Conservation (phyloP, 2,888 invertebrate species). For the Hymenopus coronatus region DNA sequence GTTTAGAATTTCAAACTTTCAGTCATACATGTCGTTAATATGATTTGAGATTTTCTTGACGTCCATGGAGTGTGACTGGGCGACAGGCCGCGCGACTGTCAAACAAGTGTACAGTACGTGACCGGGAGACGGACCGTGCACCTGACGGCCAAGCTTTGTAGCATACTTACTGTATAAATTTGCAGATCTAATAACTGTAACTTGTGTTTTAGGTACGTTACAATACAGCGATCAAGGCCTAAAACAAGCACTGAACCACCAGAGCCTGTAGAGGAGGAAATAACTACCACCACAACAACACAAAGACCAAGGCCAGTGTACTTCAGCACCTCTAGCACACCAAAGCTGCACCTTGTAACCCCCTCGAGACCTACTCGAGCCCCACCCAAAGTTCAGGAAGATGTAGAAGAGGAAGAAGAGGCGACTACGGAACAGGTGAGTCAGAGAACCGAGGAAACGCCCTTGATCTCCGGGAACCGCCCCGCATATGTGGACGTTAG, state of each 20-base stretch:
- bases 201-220: conserved; percentile 45
- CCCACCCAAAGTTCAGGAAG: conserved; percentile 32
- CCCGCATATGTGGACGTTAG: conserved; percentile 1
- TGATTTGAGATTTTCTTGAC: no score
- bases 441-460: conserved; percentile 29
- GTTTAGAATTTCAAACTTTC: no score
- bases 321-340: neutral
- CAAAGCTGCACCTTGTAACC: conserved; percentile 1
- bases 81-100: no score
- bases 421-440: conserved; percentile 9
- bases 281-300: conserved; percentile 31
- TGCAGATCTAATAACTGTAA: neutral
- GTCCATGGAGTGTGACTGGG: no score
- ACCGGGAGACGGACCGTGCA: no score
- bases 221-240: conserved; percentile 45
- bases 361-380: neutral
- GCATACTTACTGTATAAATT: neutral
- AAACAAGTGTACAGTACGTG: no score
- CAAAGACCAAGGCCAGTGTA: conserved; percentile 17
- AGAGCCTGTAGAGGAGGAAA: conserved; percentile 28
- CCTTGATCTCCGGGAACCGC: neutral
- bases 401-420: conserved; percentile 33
- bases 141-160: no score
- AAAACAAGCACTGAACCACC: neutral
- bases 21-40: no score